Conservation (phyloP, 2,888 invertebrate species). For the Eupithecia centaureata region DNA sequence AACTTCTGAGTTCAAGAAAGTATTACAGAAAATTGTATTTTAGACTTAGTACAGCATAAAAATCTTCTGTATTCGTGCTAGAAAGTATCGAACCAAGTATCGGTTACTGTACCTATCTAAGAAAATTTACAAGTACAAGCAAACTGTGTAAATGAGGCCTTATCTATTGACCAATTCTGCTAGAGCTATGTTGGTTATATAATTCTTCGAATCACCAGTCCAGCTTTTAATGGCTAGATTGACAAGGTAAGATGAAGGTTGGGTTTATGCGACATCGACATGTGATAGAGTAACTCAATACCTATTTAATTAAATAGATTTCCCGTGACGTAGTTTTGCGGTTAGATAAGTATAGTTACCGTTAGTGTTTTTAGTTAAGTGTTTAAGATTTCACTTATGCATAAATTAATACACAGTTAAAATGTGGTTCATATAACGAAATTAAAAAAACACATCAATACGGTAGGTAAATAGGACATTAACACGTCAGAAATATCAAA, state of each 20-base stretch:
- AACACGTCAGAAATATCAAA: background rate
- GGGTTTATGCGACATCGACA: constrained; percentile 33
- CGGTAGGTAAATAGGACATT: too few relatives aligned
- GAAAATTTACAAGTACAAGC: background rate
- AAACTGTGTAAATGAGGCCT: background rate
- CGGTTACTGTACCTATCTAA: background rate
- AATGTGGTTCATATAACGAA: background rate
- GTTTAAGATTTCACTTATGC: background rate
- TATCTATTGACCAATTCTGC: constrained; percentile 18
- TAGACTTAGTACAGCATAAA: too few relatives aligned
- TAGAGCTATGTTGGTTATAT: constrained; percentile 30
- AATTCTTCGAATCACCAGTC: constrained; percentile 28
- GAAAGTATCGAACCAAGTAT: background rate
- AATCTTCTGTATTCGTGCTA: background rate
- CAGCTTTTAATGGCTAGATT: constrained; percentile 27
- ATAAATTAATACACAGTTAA: background rate
- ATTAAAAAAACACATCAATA: too few relatives aligned
- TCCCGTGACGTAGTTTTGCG: constrained; percentile 37
- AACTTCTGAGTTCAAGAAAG: background rate
- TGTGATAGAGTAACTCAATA: constrained; percentile 35
- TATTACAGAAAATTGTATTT: background rate
- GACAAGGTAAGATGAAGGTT: constrained; percentile 44
- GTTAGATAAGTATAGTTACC: constrained; percentile 22
- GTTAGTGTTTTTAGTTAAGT: background rate
- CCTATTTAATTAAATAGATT: constrained; percentile 34